These are phyloP conservation scores for Drosophila baimaii DNA, from an alignment of 1,140 invertebrate genomes.

Conservation along the genomic window DNA sequence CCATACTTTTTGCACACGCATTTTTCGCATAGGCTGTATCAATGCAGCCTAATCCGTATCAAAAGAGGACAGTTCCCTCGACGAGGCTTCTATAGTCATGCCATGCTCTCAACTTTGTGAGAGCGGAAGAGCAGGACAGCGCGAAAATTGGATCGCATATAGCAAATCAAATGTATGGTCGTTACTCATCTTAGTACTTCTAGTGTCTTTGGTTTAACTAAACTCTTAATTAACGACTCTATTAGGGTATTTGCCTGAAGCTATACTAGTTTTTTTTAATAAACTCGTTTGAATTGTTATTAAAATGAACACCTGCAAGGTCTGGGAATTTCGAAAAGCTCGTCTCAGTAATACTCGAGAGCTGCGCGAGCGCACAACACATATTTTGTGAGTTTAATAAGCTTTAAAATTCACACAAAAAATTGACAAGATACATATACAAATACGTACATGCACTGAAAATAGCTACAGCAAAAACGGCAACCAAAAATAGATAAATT, in stretches of 20 bases:
- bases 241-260: background rate
- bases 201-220: no score
- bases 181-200: no score
- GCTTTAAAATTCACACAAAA: conserved; percentile 11
- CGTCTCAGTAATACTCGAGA: conserved; percentile 45
- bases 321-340: background rate
- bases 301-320: conserved; percentile 43
- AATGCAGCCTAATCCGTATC: no score
- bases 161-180: no score
- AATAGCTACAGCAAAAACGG: conserved; percentile 34
- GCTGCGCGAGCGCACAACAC: conserved; percentile 41
- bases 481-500: conserved; percentile 53
- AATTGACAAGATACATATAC: background rate
- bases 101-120: no score
- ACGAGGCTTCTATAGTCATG: no score
- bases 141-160: no score
- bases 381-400: conserved; percentile 29
- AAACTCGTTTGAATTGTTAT: conserved; percentile 42
- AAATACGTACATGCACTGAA: conserved; percentile 2
- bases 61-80: no score
- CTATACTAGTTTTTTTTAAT: no score
- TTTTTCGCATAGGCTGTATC: no score
- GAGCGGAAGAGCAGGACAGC: no score
- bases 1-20: no score
- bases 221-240: background rate